Base-by-base conservation (phyloP, 2,113 vertebrate genomes). In the Xerus inauris region DNA sequence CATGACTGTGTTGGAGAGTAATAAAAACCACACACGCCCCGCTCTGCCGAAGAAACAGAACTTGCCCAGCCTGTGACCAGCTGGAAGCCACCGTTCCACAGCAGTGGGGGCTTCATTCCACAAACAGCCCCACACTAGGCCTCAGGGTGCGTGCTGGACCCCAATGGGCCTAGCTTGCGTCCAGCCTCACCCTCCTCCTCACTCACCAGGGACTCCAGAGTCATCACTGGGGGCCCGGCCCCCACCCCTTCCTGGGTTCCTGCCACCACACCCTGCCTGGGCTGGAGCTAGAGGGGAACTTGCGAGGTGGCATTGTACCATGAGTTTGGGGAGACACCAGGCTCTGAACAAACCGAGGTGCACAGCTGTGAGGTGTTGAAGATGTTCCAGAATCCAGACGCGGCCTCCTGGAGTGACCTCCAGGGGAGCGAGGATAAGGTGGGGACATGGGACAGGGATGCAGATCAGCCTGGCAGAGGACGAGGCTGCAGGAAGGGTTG, bases 231-330 rank as follows among this genome's bases (percentile, higher is more conserved):
- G n/a, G 13, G 12, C 20, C 22, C 9, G 14, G 51, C 19, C 65
- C n/a, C 40, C 24, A 62, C 67, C 32, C 11, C 49, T 38, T 38
- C 79, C 28, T n/a, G 42, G 81, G 35, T 5, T 73, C 30, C n/a
- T 83, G 57, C 28, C 13, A 28, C 45, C 67, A 82, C 49, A 2
- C 24, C 62, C 6, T n/a, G n/a, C 10, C 4, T 69, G 69, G 45
- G 20, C 24, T 6, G 28, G 40, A 30, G 32, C 38, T 76, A 11
- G 38, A 76, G 47, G 38, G 35, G 14, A 10, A 19, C 17, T 71
- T 19, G 26, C 19, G 2, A 0, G 38, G 12, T 6, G 40, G 54
- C 14, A 38, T 3, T n/a, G 30, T 2, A 1, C 20, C 0, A 0
- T 40, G 30, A 38, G 9, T 51, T 47, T 40, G 47, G 65, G 57